phyloP scores from a whole-genome alignment of 2,888 invertebrate genomes.

The Pristionchus maxplancki region DNA sequence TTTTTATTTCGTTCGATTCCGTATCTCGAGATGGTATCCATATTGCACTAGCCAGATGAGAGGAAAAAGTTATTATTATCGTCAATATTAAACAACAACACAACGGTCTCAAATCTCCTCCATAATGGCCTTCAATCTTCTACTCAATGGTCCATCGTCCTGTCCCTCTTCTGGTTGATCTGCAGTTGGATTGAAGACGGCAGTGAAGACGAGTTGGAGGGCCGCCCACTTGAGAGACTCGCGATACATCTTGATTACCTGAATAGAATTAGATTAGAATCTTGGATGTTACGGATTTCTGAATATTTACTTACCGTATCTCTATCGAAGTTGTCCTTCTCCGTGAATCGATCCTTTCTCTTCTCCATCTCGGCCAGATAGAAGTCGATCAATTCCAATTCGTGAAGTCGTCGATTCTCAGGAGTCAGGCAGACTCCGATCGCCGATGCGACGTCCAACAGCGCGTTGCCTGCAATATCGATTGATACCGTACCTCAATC shows the following conservation, averaged over 20 bases:
- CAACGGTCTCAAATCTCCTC: conserved; percentile 12
- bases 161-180: background rate
- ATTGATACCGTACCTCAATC: background rate
- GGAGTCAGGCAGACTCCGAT: conserved; percentile 36
- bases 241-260: background rate
- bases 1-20: too few species aligned
- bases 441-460: conserved; percentile 19
- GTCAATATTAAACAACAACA: background rate
- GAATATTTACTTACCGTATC: conserved; percentile 6
- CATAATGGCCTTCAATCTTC: conserved; percentile 7
- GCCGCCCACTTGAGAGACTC: conserved; percentile 8
- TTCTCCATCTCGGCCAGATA: conserved; percentile 28
- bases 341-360: conserved; percentile 15
- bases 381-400: background rate
- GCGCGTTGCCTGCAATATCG: conserved; percentile 15
- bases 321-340: background rate
- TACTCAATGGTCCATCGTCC: conserved; percentile 42
- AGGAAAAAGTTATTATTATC: too few species aligned
- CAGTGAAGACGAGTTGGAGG: conserved; percentile 36
- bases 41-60: too few species aligned
- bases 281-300: too few species aligned
- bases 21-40: too few species aligned
- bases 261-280: background rate
- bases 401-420: conserved; percentile 17
- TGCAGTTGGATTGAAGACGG: conserved; percentile 24